phyloP scores from a whole-genome alignment of 2,888 invertebrate genomes.

The Agrilus mali region DNA sequence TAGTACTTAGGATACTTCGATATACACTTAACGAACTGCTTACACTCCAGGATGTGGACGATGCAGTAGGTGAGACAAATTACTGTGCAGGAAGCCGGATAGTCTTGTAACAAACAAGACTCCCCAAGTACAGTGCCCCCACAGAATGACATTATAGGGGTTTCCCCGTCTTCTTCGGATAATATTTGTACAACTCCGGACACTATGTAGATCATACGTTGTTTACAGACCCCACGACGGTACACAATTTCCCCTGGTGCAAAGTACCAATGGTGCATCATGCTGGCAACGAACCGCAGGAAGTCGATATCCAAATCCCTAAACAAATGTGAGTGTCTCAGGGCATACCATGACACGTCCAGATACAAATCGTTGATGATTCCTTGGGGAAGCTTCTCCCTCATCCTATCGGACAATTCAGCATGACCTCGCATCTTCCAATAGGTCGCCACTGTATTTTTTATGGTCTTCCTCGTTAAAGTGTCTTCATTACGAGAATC shows the following conservation, averaged over 20 bases:
- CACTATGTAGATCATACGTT: conserved; percentile 16
- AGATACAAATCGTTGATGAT: conserved; percentile 12
- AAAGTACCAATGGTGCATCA: conserved; percentile 11
- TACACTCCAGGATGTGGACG: conserved; percentile 11
- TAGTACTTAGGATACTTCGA: conserved; percentile 13
- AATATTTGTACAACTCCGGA: conserved; percentile 17
- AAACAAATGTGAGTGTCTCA: conserved; percentile 18
- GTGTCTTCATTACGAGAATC: not conserved
- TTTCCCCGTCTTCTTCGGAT: conserved; percentile 19
- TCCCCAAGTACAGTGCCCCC: conserved; percentile 18
- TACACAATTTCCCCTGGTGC: conserved; percentile 17
- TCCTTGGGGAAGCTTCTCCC: conserved; percentile 11
- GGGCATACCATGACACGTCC: conserved; percentile 14
- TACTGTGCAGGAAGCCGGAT: conserved; percentile 14
- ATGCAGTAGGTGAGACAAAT: conserved; percentile 17
- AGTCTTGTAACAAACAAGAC: conserved; percentile 10
- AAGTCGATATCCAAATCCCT: conserved; percentile 11
- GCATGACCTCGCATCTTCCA: conserved; percentile 11
- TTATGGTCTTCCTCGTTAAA: not conserved
- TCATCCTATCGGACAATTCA: conserved; percentile 1
- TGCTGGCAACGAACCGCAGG: conserved; percentile 11
- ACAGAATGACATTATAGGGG: conserved; percentile 17
- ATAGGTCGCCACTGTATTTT: not conserved
- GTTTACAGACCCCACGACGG: conserved; percentile 9
- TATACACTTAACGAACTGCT: conserved; percentile 12